phyloP scores from a whole-genome alignment of 2,888 invertebrate species.

The Nycteola revayana region DNA sequence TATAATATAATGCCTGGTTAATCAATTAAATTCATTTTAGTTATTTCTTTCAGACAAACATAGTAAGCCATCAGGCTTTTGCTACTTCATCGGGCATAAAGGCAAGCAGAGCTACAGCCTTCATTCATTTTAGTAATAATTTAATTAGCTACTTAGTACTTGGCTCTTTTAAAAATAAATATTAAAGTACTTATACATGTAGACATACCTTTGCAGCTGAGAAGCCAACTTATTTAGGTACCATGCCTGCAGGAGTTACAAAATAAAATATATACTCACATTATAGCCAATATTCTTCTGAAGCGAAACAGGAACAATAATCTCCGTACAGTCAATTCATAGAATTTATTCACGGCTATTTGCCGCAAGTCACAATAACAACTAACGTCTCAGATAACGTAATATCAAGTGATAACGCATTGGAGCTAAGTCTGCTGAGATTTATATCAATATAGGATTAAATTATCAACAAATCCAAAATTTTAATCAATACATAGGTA shows the following conservation, averaged over 20 bases:
- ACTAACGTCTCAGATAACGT: constrained; percentile 10
- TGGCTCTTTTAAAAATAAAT: no score
- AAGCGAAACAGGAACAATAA: constrained; percentile 8
- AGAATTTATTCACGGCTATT: constrained; percentile 19
- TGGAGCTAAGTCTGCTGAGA: constrained; percentile 5
- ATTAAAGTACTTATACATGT: no score
- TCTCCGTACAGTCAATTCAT: constrained; percentile 22
- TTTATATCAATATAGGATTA: constrained; percentile 12
- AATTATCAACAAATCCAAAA: constrained; percentile 18
- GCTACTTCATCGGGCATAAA: no score
- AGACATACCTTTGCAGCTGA: not conserved
- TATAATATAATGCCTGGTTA: no score
- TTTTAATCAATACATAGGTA: constrained; percentile 39
- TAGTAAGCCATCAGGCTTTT: no score
- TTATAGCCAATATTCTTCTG: constrained; percentile 16
- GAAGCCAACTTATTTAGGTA: no score
- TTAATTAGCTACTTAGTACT: no score
- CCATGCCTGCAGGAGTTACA: not conserved
- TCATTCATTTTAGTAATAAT: no score
- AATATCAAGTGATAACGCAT: constrained; percentile 10
- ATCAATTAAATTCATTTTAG: no score
- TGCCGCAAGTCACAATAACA: constrained; percentile 28
- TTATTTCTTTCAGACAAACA: no score
- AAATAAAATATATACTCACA: constrained; percentile 24
- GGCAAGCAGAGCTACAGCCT: no score